Evolutionary conservation across 1,140 invertebrate species (phyloP).

Genomic region (Cherax destructor): DNA sequence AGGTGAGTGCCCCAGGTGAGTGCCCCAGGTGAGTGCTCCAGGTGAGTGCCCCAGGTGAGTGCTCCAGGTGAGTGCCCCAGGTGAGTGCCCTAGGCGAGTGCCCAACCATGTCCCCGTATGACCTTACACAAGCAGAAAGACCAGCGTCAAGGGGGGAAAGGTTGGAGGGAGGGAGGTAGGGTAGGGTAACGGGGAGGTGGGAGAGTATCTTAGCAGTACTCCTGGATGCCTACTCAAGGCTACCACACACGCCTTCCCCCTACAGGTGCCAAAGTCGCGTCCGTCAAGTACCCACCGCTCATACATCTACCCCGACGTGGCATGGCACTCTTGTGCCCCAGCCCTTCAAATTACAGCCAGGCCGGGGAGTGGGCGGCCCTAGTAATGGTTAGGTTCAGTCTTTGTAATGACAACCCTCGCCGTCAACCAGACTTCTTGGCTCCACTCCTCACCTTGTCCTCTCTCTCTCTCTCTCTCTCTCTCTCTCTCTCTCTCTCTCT

Average conservation of each 20-base stretch:
- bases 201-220: not conserved
- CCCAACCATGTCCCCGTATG: not conserved
- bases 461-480: not conserved
- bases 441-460: not conserved
- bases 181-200: not conserved
- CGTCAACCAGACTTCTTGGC: slow-evolving; percentile 5
- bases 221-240: too few species aligned
- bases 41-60: not conserved
- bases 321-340: slow-evolving; percentile 24
- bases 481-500: not conserved
- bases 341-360: slow-evolving; percentile 43
- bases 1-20: not conserved
- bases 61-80: not conserved
- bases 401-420: not conserved
- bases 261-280: slow-evolving; percentile 4
- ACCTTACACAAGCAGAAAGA: not conserved
- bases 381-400: not conserved
- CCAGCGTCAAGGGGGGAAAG: too few species aligned
- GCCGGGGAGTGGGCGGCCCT: slow-evolving; percentile 7
- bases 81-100: not conserved
- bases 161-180: not conserved
- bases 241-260: not conserved
- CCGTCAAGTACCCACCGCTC: not conserved
- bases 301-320: slow-evolving; percentile 33
- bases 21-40: not conserved